phyloP scores from a whole-genome alignment of 2,797 vertebrate genomes.

The Sebastes nivosus region DNA sequence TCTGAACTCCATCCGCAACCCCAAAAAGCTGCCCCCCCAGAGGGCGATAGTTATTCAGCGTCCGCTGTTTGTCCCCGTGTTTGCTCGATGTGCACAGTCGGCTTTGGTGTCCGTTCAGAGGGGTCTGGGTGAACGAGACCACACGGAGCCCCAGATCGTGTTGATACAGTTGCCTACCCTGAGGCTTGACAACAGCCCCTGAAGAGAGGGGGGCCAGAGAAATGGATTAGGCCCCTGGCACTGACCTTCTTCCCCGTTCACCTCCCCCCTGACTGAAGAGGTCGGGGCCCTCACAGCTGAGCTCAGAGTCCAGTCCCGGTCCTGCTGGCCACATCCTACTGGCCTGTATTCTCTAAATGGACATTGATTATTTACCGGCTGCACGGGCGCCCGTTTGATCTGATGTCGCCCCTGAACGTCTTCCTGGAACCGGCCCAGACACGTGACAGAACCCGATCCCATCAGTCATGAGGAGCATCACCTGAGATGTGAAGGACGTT shows the following conservation, averaged over 20 bases:
- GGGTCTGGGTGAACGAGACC: slow-evolving; percentile 58
- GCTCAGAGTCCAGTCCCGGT: slow-evolving; percentile 41
- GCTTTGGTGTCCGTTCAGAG: slow-evolving; percentile 59
- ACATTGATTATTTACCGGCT: slow-evolving; percentile 58
- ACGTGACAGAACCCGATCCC: slow-evolving; percentile 4
- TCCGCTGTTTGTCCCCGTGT: slow-evolving; percentile 74
- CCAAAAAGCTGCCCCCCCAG: slow-evolving; percentile 29
- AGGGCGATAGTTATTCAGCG: slow-evolving; percentile 65
- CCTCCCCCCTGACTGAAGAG: slow-evolving; percentile 27
- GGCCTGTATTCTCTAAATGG: slow-evolving; percentile 36
- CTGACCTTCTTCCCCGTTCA: slow-evolving; percentile 47
- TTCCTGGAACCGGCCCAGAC: slow-evolving; percentile 14
- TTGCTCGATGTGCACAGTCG: slow-evolving; percentile 66
- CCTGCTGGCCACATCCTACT: slow-evolving; percentile 39
- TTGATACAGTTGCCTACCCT: slow-evolving; percentile 81
- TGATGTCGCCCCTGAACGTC: neutral
- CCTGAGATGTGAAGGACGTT: slow-evolving; percentile 9
- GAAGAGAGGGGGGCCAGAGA: slow-evolving; percentile 70
- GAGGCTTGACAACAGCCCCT: slow-evolving; percentile 77
- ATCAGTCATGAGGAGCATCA: slow-evolving; percentile 3
- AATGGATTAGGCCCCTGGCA: slow-evolving; percentile 51
- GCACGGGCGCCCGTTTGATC: slow-evolving; percentile 38
- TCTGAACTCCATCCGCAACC: slow-evolving; percentile 40
- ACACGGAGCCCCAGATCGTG: slow-evolving; percentile 56
- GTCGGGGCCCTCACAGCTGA: slow-evolving; percentile 69